Evolutionary conservation across 2,888 invertebrate genomes (phyloP), one percentile per base, ranked within the genome.

Genomic region (Mellilla xanthometata): DNA sequence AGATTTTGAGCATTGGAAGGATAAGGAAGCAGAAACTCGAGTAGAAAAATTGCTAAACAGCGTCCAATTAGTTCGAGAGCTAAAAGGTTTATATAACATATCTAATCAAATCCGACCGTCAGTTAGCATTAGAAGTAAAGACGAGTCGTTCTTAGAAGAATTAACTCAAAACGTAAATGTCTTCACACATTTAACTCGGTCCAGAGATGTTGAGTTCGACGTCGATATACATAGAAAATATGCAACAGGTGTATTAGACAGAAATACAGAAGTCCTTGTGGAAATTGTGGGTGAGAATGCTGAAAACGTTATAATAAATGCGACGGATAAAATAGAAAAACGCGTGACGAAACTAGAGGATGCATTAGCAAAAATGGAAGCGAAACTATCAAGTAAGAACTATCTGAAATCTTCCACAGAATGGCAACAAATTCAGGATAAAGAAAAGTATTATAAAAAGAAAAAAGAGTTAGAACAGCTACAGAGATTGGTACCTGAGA

Each of bases 51-150:
- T 92, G 8, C 67, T 93, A 9, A 78, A 70, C 26, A 65, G 90
- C 2, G 72, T 92, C 8, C 70, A 73, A 52, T 60, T 85, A 23
- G 78, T 93, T 9, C 79, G 93, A 51, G 91, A 92, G 64, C 51
- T 93, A 1, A 92, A 90, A 68, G 91, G 90, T 8, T 74, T 90
- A 31, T 91, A 92, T 53, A 81, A 85, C 49, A 87, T 93, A 26
- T 80, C 91, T 0, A 91, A 90, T 50, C 91, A 91, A 59, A 60
- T 87, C 24, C 77, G 73, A 30, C 91, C 92, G 0, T 56, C 55
- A 0, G 61, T 76, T 15, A 53, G 50, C 19, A 56, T 90, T 3
- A 62, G 67, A 35, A 83, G 75, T 8, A 53, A 24, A 7, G 72
- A 87, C 39, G 33, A 60, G 1, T 53, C 26, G 19, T 58, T 87